These are phyloP conservation scores for Drosophila setifemur DNA, from an alignment of 1,140 invertebrate species.

Conservation along the genomic window DNA sequence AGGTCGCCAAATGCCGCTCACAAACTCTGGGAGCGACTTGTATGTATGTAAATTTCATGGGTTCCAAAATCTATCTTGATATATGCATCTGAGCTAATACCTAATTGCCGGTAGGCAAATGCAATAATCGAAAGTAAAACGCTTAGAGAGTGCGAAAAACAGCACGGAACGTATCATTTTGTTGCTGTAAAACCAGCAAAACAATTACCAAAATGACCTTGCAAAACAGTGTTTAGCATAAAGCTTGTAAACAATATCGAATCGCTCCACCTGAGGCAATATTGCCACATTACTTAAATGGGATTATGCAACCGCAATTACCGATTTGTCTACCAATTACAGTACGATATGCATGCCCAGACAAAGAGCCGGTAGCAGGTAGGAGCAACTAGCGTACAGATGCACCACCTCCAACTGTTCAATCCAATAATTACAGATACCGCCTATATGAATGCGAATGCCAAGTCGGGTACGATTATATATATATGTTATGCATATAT, in stretches of 20 bases:
- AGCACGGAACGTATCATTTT: background rate
- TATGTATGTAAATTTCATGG: slow-evolving; percentile 9
- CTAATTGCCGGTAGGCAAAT: slow-evolving; percentile 33
- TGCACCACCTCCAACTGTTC: slow-evolving; percentile 27
- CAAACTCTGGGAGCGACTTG: background rate
- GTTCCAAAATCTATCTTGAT: slow-evolving; percentile 17
- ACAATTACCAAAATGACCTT: slow-evolving; percentile 50
- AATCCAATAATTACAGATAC: slow-evolving; percentile 30
- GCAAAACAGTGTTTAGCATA: slow-evolving; percentile 24
- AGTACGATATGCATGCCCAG: slow-evolving; percentile 37
- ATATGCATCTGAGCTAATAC: slow-evolving; percentile 36
- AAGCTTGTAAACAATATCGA: slow-evolving; percentile 7
- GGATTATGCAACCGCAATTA: slow-evolving; percentile 39
- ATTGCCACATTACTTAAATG: slow-evolving; percentile 13
- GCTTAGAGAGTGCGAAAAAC: slow-evolving; percentile 50
- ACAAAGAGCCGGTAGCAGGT: background rate
- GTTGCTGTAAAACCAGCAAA: slow-evolving; percentile 7
- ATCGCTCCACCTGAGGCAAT: slow-evolving; percentile 35
- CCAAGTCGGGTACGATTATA: slow-evolving; percentile 11
- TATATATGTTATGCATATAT: too few relatives aligned
- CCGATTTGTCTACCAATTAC: slow-evolving; percentile 45
- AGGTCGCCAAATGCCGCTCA: background rate
- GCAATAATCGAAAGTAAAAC: slow-evolving; percentile 55
- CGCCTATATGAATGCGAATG: background rate
- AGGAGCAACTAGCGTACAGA: background rate